Conservation (phyloP, 2,888 invertebrate genomes). For the Oscheius onirici region DNA sequence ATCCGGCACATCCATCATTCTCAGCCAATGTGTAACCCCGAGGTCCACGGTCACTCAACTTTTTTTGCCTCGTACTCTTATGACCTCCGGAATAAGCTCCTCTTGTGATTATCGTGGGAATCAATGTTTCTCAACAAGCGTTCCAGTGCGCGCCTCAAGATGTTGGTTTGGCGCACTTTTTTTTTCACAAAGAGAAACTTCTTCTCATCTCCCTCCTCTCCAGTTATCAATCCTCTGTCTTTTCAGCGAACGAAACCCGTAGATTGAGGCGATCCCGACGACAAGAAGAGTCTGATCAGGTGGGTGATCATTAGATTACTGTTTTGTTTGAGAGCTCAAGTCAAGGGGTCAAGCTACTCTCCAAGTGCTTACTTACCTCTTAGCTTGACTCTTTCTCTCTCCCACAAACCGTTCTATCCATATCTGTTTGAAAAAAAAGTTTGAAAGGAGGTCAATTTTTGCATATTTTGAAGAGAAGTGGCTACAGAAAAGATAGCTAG, state of each 20-base stretch:
- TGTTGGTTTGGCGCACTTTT: not conserved
- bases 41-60: not conserved
- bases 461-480: not conserved
- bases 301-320: not conserved
- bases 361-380: conserved; percentile 3
- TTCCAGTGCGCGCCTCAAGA: conserved; percentile 11
- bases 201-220: not conserved
- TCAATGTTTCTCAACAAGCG: conserved; percentile 19
- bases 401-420: not conserved
- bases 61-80: not conserved
- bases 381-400: not conserved
- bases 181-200: conserved; percentile 5
- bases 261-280: not conserved
- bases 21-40: conserved; percentile 16
- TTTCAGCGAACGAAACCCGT: conserved; percentile 30
- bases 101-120: conserved; percentile 1
- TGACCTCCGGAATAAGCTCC: not conserved
- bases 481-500: not conserved
- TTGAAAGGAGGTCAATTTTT: not conserved
- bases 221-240: not conserved
- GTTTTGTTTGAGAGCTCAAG: not conserved
- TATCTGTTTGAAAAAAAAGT: not conserved
- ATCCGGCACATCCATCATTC: not conserved
- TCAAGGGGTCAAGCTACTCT: not conserved
- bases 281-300: not conserved